A percentile compares a stretch with the other conserved stretches of the same genome.
Conservation (phyloP, 2,797 vertebrate genomes). For the Myotis planiceps region DNA sequence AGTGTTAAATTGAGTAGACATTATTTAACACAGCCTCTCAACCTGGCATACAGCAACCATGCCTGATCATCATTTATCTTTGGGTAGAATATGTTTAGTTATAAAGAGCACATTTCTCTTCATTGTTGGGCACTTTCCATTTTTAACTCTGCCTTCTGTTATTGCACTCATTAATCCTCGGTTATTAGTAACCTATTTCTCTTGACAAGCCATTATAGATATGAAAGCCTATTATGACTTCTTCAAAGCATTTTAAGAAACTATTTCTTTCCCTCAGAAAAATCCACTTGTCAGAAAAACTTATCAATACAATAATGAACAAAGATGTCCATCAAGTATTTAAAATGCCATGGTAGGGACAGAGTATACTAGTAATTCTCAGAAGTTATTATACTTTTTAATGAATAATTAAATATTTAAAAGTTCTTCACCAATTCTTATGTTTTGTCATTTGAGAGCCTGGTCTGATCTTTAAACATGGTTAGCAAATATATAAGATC, state of each 20-base stretch:
- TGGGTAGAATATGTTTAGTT: not conserved
- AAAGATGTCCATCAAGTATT: not conserved
- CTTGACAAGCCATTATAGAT: not conserved
- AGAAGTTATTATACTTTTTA: not conserved
- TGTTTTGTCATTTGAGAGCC: not conserved
- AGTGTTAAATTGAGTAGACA: not conserved
- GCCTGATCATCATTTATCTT: not conserved
- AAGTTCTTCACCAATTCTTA: not conserved
- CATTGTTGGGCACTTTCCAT: not conserved
- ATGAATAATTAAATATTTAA: not conserved
- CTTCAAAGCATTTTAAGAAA: not conserved
- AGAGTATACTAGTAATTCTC: not conserved
- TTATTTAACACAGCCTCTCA: not conserved
- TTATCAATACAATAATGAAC: not conserved
- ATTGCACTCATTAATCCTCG: not conserved
- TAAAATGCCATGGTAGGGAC: not conserved
- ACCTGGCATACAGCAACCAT: not conserved
- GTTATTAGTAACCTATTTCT: not conserved
- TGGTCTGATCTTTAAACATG: not conserved
- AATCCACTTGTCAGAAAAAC: constrained; percentile 8
- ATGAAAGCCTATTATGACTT: not conserved
- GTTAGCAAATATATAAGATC: not conserved
- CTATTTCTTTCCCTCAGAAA: constrained; percentile 5
- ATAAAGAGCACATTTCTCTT: not conserved
- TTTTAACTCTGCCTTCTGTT: not conserved